These are phyloP conservation scores for Tetramorium alpestre DNA, from an alignment of 1,140 invertebrate genomes.

Conservation along the genomic window DNA sequence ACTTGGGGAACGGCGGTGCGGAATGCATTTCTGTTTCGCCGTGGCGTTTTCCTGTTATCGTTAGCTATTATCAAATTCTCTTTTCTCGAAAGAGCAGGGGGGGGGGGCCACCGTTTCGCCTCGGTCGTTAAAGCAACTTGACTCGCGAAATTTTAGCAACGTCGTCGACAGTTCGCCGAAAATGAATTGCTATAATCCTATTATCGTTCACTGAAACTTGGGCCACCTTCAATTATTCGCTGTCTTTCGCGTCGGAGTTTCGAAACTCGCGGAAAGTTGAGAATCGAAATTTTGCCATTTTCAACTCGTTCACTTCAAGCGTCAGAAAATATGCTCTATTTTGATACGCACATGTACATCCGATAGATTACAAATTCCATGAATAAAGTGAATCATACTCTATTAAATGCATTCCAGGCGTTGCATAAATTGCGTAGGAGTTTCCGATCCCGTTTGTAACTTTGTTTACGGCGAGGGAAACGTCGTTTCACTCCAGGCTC, in stretches of 20 bases:
- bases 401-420: slow-evolving; percentile 47
- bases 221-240: neutral
- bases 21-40: slow-evolving; percentile 21
- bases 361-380: slow-evolving; percentile 28
- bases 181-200: neutral
- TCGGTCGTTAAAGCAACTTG: neutral
- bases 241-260: neutral
- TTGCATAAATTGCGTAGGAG: slow-evolving; percentile 39
- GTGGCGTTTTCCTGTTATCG: neutral
- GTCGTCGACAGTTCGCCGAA: neutral
- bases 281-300: neutral
- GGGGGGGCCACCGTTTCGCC: neutral
- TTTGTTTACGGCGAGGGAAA: slow-evolving; percentile 45
- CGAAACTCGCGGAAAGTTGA: neutral
- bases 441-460: slow-evolving; percentile 48
- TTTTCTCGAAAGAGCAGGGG: neutral
- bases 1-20: neutral
- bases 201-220: neutral
- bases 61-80: neutral
- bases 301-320: too few relatives aligned
- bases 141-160: slow-evolving; percentile 11
- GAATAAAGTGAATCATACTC: slow-evolving; percentile 35
- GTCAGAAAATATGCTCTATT: neutral
- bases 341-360: neutral
- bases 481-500: neutral